Percentiles rank a stretch among this genome's conserved stretches.
phyloP scores from a whole-genome alignment of 2,888 invertebrate species.

The Ganaspis brasiliensis region DNA sequence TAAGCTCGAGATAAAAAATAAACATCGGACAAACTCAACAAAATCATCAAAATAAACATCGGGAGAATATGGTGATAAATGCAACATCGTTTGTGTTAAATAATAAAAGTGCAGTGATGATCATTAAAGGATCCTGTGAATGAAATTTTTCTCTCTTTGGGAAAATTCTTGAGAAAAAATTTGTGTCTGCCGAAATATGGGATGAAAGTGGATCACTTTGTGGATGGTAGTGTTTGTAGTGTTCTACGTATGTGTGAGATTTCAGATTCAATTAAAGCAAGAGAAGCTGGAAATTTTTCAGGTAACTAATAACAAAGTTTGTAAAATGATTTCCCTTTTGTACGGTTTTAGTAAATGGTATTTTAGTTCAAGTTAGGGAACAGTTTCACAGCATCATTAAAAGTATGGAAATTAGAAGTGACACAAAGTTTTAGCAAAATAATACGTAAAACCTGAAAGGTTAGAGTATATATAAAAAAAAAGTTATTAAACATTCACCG shows the following conservation, averaged over 20 bases:
- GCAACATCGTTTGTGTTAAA: background rate
- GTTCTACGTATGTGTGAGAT: background rate
- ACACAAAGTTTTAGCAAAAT: background rate
- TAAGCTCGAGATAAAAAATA: too few relatives aligned
- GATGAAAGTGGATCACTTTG: constrained; percentile 11
- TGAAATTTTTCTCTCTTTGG: background rate
- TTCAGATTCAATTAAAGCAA: constrained; percentile 3
- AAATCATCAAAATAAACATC: too few relatives aligned
- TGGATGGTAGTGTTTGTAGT: constrained; percentile 11
- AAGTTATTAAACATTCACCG: background rate
- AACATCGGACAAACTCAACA: too few relatives aligned
- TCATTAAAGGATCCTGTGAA: background rate
- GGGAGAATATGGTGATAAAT: too few relatives aligned
- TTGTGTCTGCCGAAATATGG: constrained; percentile 23
- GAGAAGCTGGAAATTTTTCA: constrained; percentile 3
- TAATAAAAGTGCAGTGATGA: constrained; percentile 14
- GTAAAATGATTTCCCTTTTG: background rate
- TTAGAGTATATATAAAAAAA: too few relatives aligned
- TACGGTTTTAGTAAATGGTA: background rate
- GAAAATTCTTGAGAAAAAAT: background rate
- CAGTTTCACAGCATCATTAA: constrained; percentile 12
- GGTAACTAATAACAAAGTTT: background rate
- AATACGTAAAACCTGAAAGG: too few relatives aligned
- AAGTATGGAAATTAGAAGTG: background rate
- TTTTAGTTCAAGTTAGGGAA: background rate